phyloP scores from a whole-genome alignment of 2,888 invertebrate genomes.

The Lasioglossum villosulum region DNA sequence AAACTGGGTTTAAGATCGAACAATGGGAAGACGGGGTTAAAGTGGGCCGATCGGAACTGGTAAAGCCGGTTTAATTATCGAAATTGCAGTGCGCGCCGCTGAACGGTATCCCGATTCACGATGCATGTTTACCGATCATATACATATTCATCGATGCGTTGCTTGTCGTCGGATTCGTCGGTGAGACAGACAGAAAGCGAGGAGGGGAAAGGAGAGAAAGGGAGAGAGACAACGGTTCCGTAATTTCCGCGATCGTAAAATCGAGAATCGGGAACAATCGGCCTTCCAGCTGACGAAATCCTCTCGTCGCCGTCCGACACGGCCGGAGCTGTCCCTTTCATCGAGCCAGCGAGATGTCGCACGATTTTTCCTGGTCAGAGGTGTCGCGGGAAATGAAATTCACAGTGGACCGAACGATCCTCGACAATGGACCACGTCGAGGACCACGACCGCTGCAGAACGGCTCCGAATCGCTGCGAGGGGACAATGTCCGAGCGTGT shows the following conservation, averaged over 20 bases:
- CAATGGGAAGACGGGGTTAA: slow-evolving; percentile 16
- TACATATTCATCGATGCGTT: slow-evolving; percentile 45
- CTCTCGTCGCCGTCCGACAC: slow-evolving; percentile 9
- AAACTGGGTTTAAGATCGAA: slow-evolving; percentile 19
- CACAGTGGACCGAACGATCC: slow-evolving; percentile 42
- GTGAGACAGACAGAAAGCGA: not conserved
- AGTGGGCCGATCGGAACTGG: slow-evolving; percentile 15
- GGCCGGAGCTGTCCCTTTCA: slow-evolving; percentile 22
- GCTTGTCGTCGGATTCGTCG: not conserved
- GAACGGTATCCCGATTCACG: slow-evolving; percentile 40
- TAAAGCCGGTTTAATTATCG: slow-evolving; percentile 52
- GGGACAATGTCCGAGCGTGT: slow-evolving; percentile 15
- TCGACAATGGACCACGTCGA: slow-evolving; percentile 31
- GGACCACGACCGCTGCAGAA: not conserved
- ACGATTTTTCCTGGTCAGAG: slow-evolving; percentile 34
- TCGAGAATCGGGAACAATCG: slow-evolving; percentile 42
- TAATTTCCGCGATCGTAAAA: slow-evolving; percentile 51
- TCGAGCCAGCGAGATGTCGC: slow-evolving; percentile 32
- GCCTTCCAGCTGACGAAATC: slow-evolving; percentile 41
- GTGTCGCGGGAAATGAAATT: slow-evolving; percentile 52
- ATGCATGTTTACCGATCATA: slow-evolving; percentile 45
- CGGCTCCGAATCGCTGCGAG: not conserved
- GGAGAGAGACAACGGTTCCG: slow-evolving; percentile 1
- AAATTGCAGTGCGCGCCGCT: slow-evolving; percentile 47
- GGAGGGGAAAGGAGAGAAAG: not conserved